These are phyloP conservation scores for Denticeps clupeoides DNA, from an alignment of 2,797 vertebrate genomes.

Conservation along the genomic window DNA sequence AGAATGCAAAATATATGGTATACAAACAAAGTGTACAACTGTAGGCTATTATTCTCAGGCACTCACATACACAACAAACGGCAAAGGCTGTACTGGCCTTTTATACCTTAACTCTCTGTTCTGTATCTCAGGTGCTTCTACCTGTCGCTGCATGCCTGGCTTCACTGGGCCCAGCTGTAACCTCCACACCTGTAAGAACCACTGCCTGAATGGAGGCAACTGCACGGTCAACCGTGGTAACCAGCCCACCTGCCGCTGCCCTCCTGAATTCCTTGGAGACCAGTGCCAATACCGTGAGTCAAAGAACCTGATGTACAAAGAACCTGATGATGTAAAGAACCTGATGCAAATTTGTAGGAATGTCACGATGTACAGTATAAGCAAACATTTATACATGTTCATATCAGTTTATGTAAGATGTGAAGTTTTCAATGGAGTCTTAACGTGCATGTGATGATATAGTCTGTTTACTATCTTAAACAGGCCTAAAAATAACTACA, in stretches of 20 bases:
- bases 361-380: background rate
- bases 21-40: background rate
- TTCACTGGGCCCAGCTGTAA: conserved; percentile 84
- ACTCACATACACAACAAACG: background rate
- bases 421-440: too few species aligned
- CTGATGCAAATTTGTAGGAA: too few species aligned
- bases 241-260: conserved; percentile 81
- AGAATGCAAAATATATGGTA: too few species aligned
- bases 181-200: conserved; percentile 72
- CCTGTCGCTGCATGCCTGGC: conserved; percentile 81
- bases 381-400: too few species aligned
- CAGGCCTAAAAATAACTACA: too few species aligned
- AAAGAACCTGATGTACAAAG: too few species aligned
- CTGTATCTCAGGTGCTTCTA: conserved; percentile 67
- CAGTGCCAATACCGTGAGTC: conserved; percentile 89
- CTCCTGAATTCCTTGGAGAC: conserved; percentile 68
- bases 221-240: conserved; percentile 85
- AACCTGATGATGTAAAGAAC: background rate
- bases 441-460: too few species aligned
- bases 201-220: conserved; percentile 80
- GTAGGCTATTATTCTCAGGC: background rate
- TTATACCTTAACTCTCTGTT: too few species aligned
- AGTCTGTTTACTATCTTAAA: too few species aligned
- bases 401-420: too few species aligned
- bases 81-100: too few species aligned